Base-by-base conservation (phyloP, 2,797 vertebrate genomes). In the Denticeps clupeoides region DNA sequence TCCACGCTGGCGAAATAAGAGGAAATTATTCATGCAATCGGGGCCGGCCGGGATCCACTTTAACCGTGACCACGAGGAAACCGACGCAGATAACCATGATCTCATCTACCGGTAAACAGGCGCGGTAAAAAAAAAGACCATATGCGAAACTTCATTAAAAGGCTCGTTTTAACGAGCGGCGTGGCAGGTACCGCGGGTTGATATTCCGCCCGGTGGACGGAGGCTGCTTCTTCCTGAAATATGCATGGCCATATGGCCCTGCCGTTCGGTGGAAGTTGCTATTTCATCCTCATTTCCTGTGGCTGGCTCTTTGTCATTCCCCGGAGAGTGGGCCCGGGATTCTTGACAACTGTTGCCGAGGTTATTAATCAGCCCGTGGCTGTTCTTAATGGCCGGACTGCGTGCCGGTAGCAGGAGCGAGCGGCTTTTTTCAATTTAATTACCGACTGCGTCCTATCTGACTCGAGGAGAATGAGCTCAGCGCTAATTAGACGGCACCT, bases 341-440 rank as follows among this genome's bases (percentile, higher is more conserved):
- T 59, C 45, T 32, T 60, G 41, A 60, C 43, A 53, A 66, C 54
- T 53, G 53, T 62, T 53, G 49, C 41, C 38, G 27, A 35, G 42
- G 54, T 65, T 64, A 68, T 64, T 70, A 68, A 68, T 55, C 51
- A 45, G 53, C 49, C 59, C 29, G 48, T 56, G 49, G 9, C 47
- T 55, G 52, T 41, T 57, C 35, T 50, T 64, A 70, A 64, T 63
- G 49, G 49, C 53, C 47, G n/a, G n/a, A n/a, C n/a, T n/a, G n/a
- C n/a, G n/a, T n/a, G n/a, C n/a, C n/a, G n/a, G n/a, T n/a, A n/a
- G n/a, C n/a, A n/a, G n/a, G n/a, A n/a, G n/a, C n/a, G n/a, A n/a
- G n/a, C n/a, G n/a, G n/a, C n/a, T n/a, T 68, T 65, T 62, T 65
- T 65, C 61, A 65, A 47, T 52, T 64, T 62, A 70, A 70, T 68